Conservation (phyloP, 2,797 vertebrate genomes). For the Enteromius afrohamiltoni region DNA sequence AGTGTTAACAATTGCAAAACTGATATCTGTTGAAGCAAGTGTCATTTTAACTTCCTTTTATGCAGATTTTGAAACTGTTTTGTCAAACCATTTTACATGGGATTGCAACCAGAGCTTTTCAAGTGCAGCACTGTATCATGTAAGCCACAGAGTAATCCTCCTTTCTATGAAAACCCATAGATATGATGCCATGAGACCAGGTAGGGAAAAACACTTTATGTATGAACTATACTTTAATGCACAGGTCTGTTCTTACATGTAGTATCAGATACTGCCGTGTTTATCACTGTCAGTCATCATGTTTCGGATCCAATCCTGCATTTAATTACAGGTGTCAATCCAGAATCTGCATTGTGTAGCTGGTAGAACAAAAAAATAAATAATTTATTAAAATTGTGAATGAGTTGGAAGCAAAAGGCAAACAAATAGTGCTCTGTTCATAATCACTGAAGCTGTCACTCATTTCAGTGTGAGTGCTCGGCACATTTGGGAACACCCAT, state of each 20-base stretch:
- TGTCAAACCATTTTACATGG: too few relatives aligned
- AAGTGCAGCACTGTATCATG: too few relatives aligned
- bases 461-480: neutral
- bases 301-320: neutral
- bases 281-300: neutral
- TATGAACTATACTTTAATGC: neutral
- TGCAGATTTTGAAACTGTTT: too few relatives aligned
- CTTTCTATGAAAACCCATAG: too few relatives aligned
- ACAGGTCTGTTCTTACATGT: neutral
- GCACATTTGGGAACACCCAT: neutral
- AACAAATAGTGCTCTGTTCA: neutral
- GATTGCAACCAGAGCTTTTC: too few relatives aligned
- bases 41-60: too few relatives aligned
- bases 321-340: neutral
- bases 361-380: neutral
- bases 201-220: neutral
- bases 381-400: neutral
- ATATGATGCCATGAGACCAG: too few relatives aligned
- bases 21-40: too few relatives aligned
- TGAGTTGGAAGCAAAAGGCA: neutral
- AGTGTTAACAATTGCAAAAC: too few relatives aligned
- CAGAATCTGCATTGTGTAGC: neutral
- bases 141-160: too few relatives aligned
- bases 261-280: neutral
- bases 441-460: neutral